A percentile compares a stretch with the other conserved stretches of the same genome.
Evolutionary conservation across 2,797 vertebrate species (phyloP).

Genomic region (Trichosurus vulpecula): DNA sequence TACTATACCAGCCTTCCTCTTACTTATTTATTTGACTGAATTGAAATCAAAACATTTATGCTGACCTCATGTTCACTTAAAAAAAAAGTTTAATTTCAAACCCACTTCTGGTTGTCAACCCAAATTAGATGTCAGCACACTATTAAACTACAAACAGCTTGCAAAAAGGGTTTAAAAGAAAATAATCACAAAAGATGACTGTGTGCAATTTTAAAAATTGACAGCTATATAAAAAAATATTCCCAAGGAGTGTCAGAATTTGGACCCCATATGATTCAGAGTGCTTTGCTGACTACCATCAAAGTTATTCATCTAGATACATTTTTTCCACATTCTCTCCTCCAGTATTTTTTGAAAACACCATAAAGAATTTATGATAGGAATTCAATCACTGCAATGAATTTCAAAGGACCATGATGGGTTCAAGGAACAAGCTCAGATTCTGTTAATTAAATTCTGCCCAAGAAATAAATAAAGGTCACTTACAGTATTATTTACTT

Average conservation of each 20-base stretch:
- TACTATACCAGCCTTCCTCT: not conserved
- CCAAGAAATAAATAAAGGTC: constrained; percentile 60
- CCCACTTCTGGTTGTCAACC: not conserved
- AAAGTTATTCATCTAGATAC: constrained; percentile 34
- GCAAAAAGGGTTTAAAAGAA: constrained; percentile 37
- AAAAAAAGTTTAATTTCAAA: constrained; percentile 45
- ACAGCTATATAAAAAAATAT: constrained; percentile 37
- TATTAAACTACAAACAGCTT: constrained; percentile 43
- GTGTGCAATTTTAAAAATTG: constrained; percentile 29
- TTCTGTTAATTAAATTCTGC: constrained; percentile 60
- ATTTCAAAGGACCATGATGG: constrained; percentile 51
- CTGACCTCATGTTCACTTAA: constrained; percentile 37
- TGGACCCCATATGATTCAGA: not conserved
- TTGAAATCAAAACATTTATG: constrained; percentile 31
- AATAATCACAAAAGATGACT: constrained; percentile 36
- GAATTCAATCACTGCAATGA: constrained; percentile 35
- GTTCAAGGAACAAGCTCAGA: constrained; percentile 11
- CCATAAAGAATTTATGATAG: constrained; percentile 39
- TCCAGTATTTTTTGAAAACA: constrained; percentile 49
- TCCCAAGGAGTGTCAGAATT: constrained; percentile 8
- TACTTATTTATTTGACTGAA: constrained; percentile 17
- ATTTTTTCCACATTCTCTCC: constrained; percentile 36
- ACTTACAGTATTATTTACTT: constrained; percentile 53
- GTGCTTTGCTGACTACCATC: constrained; percentile 10
- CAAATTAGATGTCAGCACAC: constrained; percentile 46